These are phyloP conservation scores for Hylomyscus alleni DNA, from an alignment of 2,797 vertebrate species.

Conservation along the genomic window DNA sequence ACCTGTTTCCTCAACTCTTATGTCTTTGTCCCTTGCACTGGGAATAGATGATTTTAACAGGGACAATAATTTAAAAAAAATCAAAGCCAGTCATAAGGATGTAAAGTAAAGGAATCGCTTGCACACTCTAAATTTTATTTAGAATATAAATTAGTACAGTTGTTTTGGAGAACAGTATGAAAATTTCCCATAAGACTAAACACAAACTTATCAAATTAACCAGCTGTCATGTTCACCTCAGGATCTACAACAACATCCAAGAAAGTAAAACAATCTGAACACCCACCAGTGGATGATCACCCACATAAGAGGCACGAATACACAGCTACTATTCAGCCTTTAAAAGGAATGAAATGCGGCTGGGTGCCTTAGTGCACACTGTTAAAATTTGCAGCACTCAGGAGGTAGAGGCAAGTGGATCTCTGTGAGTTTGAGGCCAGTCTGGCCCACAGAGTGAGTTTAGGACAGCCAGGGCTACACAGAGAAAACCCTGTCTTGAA, in stretches of 20 bases:
- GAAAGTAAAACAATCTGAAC: not conserved
- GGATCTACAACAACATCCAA: not conserved
- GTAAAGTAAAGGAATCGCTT: not conserved
- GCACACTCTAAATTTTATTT: not conserved
- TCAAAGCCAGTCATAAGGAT: not conserved
- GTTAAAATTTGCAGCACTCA: not conserved
- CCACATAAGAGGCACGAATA: not conserved
- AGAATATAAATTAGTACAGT: constrained; percentile 7
- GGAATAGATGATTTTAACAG: constrained; percentile 8
- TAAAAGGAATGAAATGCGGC: not conserved
- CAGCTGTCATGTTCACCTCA: not conserved
- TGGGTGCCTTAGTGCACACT: not conserved
- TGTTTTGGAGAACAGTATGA: not conserved
- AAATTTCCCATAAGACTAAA: constrained; percentile 20
- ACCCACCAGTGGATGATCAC: not conserved
- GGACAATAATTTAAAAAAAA: constrained; percentile 8
- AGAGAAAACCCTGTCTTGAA: not conserved
- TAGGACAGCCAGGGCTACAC: not conserved
- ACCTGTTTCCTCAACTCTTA: not conserved
- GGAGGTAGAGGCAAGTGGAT: not conserved
- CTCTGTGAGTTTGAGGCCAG: not conserved
- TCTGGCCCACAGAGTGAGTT: not conserved
- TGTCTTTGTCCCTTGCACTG: not conserved
- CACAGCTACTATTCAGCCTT: not conserved
- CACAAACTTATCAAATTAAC: not conserved